phyloP scores from a whole-genome alignment of 2,113 vertebrate genomes.

The Macrotis lagotis region DNA sequence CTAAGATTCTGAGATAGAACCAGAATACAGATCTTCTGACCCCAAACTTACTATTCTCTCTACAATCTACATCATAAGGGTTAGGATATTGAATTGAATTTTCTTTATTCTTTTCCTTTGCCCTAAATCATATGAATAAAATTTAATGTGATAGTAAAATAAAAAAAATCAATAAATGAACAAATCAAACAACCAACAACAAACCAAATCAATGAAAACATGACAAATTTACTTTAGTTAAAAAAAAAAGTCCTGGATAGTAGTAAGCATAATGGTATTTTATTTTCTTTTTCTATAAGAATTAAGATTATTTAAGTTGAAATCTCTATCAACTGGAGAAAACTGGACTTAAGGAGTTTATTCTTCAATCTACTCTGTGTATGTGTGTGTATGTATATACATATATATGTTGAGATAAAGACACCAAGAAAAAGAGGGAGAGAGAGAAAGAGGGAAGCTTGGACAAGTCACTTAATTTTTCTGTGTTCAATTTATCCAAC shows the following conservation, averaged over 20 bases:
- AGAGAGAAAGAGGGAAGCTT: background rate
- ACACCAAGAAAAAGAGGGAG: too few species aligned
- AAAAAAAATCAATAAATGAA: background rate
- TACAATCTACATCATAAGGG: background rate
- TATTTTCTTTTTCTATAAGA: constrained; percentile 22
- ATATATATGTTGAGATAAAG: too few species aligned
- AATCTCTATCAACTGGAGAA: background rate
- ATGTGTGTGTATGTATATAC: too few species aligned
- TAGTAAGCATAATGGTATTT: background rate
- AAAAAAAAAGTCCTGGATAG: constrained; percentile 9
- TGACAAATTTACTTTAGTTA: constrained; percentile 5
- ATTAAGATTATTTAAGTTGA: background rate
- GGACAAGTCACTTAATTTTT: background rate
- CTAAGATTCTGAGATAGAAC: background rate
- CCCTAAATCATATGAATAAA: background rate
- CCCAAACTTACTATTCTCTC: background rate
- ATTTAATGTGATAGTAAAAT: background rate
- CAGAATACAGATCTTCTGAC: background rate
- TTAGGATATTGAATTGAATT: background rate
- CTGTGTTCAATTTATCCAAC: background rate
- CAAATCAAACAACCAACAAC: background rate
- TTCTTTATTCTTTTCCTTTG: background rate
- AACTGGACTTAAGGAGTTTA: background rate
- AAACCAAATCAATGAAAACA: background rate
- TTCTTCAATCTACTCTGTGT: background rate